These are phyloP conservation scores for Trissolcus japonicus DNA, from an alignment of 2,888 invertebrate species.

Conservation along the genomic window DNA sequence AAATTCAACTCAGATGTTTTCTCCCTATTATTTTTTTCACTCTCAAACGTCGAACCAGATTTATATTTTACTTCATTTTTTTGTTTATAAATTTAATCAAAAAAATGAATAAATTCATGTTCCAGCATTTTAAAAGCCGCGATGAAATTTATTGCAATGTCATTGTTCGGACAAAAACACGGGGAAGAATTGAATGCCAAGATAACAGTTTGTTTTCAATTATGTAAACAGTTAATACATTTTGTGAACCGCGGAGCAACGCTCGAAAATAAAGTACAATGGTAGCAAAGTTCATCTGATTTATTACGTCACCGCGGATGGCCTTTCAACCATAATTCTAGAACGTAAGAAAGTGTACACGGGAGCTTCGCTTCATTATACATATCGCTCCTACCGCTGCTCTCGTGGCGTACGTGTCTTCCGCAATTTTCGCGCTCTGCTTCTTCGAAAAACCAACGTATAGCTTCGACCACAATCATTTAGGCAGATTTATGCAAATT, in stretches of 20 bases:
- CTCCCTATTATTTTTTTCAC: not conserved
- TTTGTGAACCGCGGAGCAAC: conserved; percentile 2
- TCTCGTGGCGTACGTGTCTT: conserved; percentile 45
- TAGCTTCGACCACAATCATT: conserved; percentile 34
- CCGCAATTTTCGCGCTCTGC: conserved; percentile 53
- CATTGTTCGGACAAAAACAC: not conserved
- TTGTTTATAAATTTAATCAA: no score
- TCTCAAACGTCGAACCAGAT: no score
- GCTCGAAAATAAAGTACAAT: conserved; percentile 5
- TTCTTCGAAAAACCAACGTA: conserved; percentile 29
- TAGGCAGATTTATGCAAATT: conserved; percentile 38
- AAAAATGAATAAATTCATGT: no score
- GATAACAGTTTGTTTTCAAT: conserved; percentile 13
- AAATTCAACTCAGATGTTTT: no score
- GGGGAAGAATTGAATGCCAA: not conserved
- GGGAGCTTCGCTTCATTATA: conserved; percentile 41
- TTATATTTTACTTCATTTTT: not conserved
- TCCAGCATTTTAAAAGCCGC: no score
- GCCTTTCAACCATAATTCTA: conserved; percentile 49
- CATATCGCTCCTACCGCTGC: conserved; percentile 22
- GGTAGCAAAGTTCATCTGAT: conserved; percentile 48
- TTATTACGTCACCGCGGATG: conserved; percentile 41
- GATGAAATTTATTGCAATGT: not conserved
- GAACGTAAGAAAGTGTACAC: conserved; percentile 45
- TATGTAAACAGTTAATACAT: conserved; percentile 22